These are phyloP conservation scores for Cephalopachus bancanus DNA, from an alignment of 2,797 vertebrate species.

Conservation along the genomic window DNA sequence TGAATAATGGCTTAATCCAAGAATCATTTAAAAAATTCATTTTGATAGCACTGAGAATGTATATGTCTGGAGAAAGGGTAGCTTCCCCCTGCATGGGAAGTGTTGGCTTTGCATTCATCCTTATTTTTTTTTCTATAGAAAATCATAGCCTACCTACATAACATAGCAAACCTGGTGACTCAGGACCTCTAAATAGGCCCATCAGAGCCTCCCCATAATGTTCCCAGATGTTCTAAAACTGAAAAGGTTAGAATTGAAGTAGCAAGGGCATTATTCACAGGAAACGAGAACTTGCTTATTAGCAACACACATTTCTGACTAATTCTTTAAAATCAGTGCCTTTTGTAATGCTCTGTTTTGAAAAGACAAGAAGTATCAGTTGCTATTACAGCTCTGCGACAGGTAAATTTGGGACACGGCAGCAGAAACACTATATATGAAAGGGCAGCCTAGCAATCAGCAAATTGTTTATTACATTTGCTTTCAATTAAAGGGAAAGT, in stretches of 20 bases:
- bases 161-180: conserved; percentile 72
- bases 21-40: background rate
- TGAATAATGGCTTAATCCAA: background rate
- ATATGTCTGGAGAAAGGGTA: background rate
- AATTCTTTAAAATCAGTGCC: conserved; percentile 61
- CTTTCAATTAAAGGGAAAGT: conserved; percentile 71
- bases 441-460: conserved; percentile 62
- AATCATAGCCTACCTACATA: conserved; percentile 70
- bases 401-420: conserved; percentile 42
- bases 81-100: background rate
- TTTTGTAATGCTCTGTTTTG: conserved; percentile 65
- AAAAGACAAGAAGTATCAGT: conserved; percentile 42
- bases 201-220: conserved; percentile 55
- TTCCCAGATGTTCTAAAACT: conserved; percentile 72
- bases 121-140: conserved; percentile 58
- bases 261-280: conserved; percentile 76
- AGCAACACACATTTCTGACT: conserved; percentile 63
- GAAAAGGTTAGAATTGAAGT: conserved; percentile 68
- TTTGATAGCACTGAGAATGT: conserved; percentile 15
- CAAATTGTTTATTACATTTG: conserved; percentile 65
- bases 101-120: conserved; percentile 23
- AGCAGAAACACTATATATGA: conserved; percentile 52
- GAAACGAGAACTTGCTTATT: conserved; percentile 70
- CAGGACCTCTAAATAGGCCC: conserved; percentile 72
- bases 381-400: background rate